Evolutionary conservation across 2,888 invertebrate genomes (phyloP).

Genomic region (Melieria omissa): DNA sequence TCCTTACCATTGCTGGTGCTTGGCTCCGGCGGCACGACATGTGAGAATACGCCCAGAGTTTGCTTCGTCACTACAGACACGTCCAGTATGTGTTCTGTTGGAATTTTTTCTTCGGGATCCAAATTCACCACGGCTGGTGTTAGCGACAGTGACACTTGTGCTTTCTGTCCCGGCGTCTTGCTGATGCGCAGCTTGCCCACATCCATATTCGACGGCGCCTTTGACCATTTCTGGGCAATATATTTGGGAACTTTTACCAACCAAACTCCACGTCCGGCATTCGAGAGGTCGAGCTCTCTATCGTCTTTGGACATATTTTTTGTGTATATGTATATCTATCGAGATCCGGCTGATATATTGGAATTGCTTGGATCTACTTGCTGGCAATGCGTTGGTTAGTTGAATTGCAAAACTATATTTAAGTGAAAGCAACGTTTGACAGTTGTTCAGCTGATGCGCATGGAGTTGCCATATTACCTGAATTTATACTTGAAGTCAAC

Average conservation of each 20-base stretch:
- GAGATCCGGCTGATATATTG: no score
- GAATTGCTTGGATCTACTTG: no score
- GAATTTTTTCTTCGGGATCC: constrained; percentile 85
- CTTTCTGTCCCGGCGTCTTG: constrained; percentile 81
- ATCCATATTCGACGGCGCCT: constrained; percentile 87
- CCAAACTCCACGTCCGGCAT: constrained; percentile 94
- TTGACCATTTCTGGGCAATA: constrained; percentile 94
- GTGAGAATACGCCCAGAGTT: constrained; percentile 92
- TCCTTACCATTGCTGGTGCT: constrained; percentile 40
- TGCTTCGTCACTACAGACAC: constrained; percentile 92
- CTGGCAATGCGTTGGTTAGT: no score
- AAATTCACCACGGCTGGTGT: constrained; percentile 84
- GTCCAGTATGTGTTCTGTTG: constrained; percentile 91
- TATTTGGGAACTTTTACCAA: constrained; percentile 97
- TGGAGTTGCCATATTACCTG: no score
- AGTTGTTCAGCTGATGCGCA: no score
- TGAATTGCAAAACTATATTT: no score
- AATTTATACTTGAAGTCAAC: no score
- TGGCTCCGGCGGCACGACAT: constrained; percentile 70
- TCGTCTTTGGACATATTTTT: constrained; percentile 69
- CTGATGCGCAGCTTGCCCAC: constrained; percentile 92
- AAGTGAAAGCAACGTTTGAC: no score
- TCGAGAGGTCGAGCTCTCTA: constrained; percentile 86
- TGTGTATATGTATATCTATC: background rate
- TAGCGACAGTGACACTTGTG: constrained; percentile 87